Conservation (phyloP, 1,140 invertebrate species). For the Lepidurus apus region DNA sequence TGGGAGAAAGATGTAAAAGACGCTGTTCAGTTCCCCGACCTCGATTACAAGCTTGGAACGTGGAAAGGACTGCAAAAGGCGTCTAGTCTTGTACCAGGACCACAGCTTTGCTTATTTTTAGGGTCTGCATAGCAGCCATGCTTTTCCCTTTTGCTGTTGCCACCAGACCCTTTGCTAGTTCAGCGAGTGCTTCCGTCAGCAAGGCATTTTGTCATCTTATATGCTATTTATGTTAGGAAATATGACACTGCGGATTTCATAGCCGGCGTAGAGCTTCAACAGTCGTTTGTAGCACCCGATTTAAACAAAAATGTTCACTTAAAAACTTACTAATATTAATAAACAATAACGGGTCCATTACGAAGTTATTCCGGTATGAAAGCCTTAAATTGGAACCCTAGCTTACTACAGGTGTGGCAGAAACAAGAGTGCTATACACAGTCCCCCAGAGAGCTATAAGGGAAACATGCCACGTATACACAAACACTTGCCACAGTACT, state of each 20-base stretch:
- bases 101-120: constrained; percentile 19
- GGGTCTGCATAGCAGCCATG: constrained; percentile 1
- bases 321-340: not conserved
- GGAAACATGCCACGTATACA: not conserved
- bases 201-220: constrained; percentile 12
- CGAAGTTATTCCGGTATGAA: not conserved
- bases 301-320: not conserved
- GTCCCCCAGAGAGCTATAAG: not conserved
- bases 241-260: not conserved
- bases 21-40: not conserved
- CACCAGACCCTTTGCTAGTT: constrained; percentile 21
- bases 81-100: constrained; percentile 21
- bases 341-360: not conserved
- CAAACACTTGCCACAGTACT: not conserved
- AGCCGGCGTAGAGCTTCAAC: not conserved
- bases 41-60: not conserved
- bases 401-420: not conserved
- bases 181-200: constrained; percentile 20
- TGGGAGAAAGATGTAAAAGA: constrained; percentile 15
- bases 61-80: constrained; percentile 9
- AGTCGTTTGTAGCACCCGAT: not conserved
- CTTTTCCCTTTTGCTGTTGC: not conserved
- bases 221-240: constrained; percentile 20
- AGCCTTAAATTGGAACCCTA: not conserved
- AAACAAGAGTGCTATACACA: not conserved